These are phyloP conservation scores for Carettochelys insculpta DNA, from an alignment of 2,113 vertebrate species.

Conservation along the genomic window DNA sequence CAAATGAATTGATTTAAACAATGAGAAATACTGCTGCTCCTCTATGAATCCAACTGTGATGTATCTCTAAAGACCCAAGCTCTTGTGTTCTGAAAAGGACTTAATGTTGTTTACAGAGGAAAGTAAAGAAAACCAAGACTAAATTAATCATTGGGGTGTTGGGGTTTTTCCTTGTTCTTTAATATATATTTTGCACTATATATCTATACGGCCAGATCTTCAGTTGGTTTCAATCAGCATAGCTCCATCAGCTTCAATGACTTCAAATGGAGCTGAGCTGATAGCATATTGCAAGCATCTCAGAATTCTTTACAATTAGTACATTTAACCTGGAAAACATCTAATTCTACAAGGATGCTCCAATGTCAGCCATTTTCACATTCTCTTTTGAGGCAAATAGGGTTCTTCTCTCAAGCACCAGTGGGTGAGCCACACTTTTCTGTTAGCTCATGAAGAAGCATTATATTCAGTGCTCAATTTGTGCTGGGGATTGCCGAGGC, in stretches of 20 bases:
- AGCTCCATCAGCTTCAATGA: not conserved
- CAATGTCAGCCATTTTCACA: not conserved
- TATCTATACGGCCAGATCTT: not conserved
- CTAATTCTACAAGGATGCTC: not conserved
- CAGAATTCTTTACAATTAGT: not conserved
- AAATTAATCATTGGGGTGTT: not conserved
- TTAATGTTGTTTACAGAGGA: not conserved
- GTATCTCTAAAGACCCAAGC: not conserved
- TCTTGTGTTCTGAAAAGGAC: conserved; percentile 1
- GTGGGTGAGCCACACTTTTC: not conserved
- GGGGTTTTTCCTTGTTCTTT: not conserved
- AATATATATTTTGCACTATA: not conserved
- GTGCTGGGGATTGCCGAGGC: too few species aligned
- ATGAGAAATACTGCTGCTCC: not conserved
- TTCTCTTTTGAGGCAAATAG: not conserved
- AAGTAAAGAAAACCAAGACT: not conserved
- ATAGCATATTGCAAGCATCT: not conserved
- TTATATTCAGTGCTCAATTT: not conserved
- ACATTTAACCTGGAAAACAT: not conserved
- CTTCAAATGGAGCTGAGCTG: not conserved
- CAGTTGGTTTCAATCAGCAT: not conserved
- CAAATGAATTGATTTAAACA: conserved; percentile 60
- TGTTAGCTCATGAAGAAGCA: not conserved
- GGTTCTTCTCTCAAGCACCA: not conserved
- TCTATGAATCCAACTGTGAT: conserved; percentile 34